Conservation (phyloP, 2,888 invertebrate genomes). For the Drosophila pseudotalamancana region DNA sequence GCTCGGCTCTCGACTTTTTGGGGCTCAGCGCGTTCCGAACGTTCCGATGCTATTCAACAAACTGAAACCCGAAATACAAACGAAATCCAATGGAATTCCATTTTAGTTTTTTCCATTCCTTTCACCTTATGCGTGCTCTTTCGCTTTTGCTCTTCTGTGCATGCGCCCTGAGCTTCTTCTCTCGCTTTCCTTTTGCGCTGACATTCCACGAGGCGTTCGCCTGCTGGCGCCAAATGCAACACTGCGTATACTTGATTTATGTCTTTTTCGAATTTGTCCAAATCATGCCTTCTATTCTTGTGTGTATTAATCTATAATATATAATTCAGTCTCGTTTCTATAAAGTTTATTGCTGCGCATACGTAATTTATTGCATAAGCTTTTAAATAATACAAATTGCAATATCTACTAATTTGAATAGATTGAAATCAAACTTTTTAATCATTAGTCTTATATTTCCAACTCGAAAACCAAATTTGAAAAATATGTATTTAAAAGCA, state of each 20-base stretch:
- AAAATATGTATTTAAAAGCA: background rate
- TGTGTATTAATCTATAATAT: no score
- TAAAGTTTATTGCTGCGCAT: no score
- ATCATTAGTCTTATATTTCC: no score
- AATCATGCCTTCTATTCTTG: background rate
- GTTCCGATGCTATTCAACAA: slow-evolving; percentile 74
- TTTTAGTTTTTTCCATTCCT: slow-evolving; percentile 24
- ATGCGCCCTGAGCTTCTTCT: slow-evolving; percentile 43
- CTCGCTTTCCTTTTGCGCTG: slow-evolving; percentile 43
- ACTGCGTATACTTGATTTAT: slow-evolving; percentile 58
- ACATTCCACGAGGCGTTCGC: slow-evolving; percentile 34
- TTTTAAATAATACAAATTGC: no score
- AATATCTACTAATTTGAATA: no score
- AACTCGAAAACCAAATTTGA: no score
- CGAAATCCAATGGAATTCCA: slow-evolving; percentile 50
- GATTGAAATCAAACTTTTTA: no score
- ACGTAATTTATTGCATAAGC: no score
- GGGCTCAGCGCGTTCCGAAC: slow-evolving; percentile 60
- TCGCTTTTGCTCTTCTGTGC: slow-evolving; percentile 28
- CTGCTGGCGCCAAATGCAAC: slow-evolving; percentile 55
- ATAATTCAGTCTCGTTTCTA: no score
- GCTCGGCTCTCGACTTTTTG: slow-evolving; percentile 28
- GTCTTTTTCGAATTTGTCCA: background rate
- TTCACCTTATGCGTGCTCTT: slow-evolving; percentile 19
- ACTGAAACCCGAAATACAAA: slow-evolving; percentile 64